Conservation (phyloP, 2,888 invertebrate species). For the Leptopilina drosophilae region DNA sequence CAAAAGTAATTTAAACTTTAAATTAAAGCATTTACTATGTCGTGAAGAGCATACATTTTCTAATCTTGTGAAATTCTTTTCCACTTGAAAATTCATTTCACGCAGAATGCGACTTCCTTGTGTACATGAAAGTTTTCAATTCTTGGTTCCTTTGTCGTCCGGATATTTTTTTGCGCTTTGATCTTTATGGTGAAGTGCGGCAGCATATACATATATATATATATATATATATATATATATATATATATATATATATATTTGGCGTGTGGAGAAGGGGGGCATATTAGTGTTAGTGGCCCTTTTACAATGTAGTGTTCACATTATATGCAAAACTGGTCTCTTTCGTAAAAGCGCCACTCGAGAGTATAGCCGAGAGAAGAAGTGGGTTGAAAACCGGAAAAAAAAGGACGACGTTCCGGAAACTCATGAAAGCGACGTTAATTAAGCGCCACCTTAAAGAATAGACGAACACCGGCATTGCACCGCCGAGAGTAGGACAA, state of each 20-base stretch:
- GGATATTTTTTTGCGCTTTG: conserved; percentile 36
- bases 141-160: neutral
- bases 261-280: neutral
- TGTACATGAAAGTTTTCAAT: conserved; percentile 26
- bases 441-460: conserved; percentile 45
- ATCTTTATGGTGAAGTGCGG: conserved; percentile 3
- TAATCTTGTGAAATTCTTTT: conserved; percentile 3
- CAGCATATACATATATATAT: neutral
- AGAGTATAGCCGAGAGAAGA: neutral
- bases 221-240: neutral
- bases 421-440: conserved; percentile 45
- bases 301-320: conserved; percentile 6
- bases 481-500: neutral
- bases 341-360: conserved; percentile 5
- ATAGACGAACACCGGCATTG: conserved; percentile 1
- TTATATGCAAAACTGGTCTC: conserved; percentile 10
- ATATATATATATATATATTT: neutral
- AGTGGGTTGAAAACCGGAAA: conserved; percentile 28
- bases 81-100: conserved; percentile 26
- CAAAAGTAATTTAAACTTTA: conserved; percentile 13
- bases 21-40: neutral
- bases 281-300: conserved; percentile 26
- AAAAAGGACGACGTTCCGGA: conserved; percentile 40
- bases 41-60: neutral
- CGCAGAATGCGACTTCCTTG: conserved; percentile 22